phyloP scores from a whole-genome alignment of 2,113 vertebrate species.

The Phylloscopus trochiloides region DNA sequence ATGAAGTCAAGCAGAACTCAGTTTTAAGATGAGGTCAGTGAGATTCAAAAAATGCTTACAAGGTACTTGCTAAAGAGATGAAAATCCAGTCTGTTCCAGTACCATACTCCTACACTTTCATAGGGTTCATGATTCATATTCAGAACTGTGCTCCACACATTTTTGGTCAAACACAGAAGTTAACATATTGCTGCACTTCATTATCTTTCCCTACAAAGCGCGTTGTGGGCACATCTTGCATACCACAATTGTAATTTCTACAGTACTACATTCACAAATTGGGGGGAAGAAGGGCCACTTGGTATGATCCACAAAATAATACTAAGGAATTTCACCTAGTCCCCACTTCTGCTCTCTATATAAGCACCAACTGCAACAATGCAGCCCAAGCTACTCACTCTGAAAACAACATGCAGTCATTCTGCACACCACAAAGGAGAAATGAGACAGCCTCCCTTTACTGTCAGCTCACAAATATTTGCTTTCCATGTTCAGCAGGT shows the following conservation, averaged over 20 bases:
- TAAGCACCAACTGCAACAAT: not conserved
- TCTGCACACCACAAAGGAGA: not conserved
- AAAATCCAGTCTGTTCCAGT: not conserved
- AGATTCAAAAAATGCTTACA: not conserved
- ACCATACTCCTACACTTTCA: not conserved
- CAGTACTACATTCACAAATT: fast-evolving
- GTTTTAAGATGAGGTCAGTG: not conserved
- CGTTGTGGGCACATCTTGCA: not conserved
- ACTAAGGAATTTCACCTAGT: not conserved
- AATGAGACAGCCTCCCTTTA: not conserved
- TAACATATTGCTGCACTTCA: not conserved
- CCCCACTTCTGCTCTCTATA: not conserved
- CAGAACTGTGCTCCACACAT: not conserved
- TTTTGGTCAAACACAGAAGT: not conserved
- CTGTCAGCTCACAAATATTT: not conserved
- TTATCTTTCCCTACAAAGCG: not conserved
- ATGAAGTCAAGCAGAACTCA: not conserved
- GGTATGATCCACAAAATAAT: not conserved
- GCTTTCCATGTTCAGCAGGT: not conserved
- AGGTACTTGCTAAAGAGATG: not conserved
- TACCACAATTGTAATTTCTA: not conserved
- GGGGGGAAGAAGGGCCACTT: not conserved
- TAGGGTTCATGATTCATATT: not conserved
- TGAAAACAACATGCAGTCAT: not conserved
- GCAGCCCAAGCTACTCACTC: not conserved